Conservation (phyloP, 2,888 invertebrate genomes). For the Caenorhabditis sp. region DNA sequence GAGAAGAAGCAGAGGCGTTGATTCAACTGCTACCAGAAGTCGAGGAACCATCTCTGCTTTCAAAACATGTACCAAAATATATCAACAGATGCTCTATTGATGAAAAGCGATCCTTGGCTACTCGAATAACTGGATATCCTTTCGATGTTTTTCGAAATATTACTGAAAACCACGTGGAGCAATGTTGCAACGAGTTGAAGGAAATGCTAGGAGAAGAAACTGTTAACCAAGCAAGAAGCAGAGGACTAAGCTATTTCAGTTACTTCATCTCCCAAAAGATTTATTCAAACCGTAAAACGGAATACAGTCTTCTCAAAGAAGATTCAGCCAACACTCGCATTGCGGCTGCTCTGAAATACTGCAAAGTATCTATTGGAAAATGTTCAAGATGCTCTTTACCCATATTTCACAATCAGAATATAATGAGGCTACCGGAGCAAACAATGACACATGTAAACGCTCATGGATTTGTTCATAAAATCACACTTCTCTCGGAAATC, state of each 20-base stretch:
- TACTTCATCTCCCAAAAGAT: slow-evolving; percentile 27
- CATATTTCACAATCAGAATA: slow-evolving; percentile 15
- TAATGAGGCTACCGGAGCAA: slow-evolving; percentile 12
- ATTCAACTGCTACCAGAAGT: slow-evolving; percentile 39
- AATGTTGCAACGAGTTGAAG: slow-evolving; percentile 1
- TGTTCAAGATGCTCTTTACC: slow-evolving; percentile 8
- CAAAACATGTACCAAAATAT: slow-evolving; percentile 24
- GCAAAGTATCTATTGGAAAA: not conserved
- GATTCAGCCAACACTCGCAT: slow-evolving; percentile 37
- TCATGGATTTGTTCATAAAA: slow-evolving; percentile 39
- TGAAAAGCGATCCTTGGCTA: not conserved
- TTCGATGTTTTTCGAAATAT: slow-evolving; percentile 5
- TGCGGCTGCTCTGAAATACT: slow-evolving; percentile 25
- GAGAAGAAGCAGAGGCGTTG: slow-evolving; percentile 19
- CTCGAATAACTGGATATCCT: slow-evolving; percentile 28
- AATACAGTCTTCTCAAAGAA: slow-evolving; percentile 43
- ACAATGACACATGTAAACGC: slow-evolving; percentile 48
- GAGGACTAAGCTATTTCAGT: slow-evolving; percentile 40
- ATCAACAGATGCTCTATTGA: not conserved
- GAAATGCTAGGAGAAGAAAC: slow-evolving; percentile 4
- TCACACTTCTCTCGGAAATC: slow-evolving; percentile 29
- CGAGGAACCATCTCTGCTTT: slow-evolving; percentile 9
- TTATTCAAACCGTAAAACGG: slow-evolving; percentile 2
- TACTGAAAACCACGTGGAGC: slow-evolving; percentile 2
- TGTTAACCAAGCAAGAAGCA: not conserved